Base-by-base conservation (phyloP, 2,797 vertebrate genomes). In the Crocidura indochinensis region DNA sequence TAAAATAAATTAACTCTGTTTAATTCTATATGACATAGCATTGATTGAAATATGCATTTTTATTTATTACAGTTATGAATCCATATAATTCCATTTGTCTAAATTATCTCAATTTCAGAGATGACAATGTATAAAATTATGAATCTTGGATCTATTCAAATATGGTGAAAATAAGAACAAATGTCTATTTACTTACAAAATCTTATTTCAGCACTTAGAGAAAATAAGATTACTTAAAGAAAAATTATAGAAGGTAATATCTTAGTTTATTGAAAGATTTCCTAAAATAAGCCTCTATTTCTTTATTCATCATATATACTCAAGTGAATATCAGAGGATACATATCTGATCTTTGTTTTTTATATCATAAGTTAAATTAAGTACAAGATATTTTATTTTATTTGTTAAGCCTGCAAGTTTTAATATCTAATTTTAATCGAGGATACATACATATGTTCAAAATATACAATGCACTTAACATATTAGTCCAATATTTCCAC, bases 1-100 rank as follows among this genome's bases (percentile, higher is more conserved):
- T 67, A 10, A 73, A 69, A 31, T 68, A 73, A 47, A 91, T 68
- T 53, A 29, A 49, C 69, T 2, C n/a, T n/a, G n/a, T 27, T 64
- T 47, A 27, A 65, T 65, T 3, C 2, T 27, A 22, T 71, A 15
- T 51, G 71, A 67, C 8, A 64, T 62, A n/a, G 9, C 24, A 76
- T 77, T 79, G 62, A 1, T 73, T 77, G 65, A 84, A 93, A 68
- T 38, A 68, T 22, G 19, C 6, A 51, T 20, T 75, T 56, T 73
- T 76, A 72, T 80, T 91, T 89, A 14, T 73, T 47, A 68, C 29
- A 44, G 20, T 67, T 62, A 65, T 74, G 87, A 69, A 92, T 83
- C 87, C 46, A 84, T 77, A 51, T 15, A 2, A 1, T 80, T 76
- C 26, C 44, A 14, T 75, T 84, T 47, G 7, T 62, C 79, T 87